Conservation (phyloP, 2,888 invertebrate species). For the Hydropsyche betteni region DNA sequence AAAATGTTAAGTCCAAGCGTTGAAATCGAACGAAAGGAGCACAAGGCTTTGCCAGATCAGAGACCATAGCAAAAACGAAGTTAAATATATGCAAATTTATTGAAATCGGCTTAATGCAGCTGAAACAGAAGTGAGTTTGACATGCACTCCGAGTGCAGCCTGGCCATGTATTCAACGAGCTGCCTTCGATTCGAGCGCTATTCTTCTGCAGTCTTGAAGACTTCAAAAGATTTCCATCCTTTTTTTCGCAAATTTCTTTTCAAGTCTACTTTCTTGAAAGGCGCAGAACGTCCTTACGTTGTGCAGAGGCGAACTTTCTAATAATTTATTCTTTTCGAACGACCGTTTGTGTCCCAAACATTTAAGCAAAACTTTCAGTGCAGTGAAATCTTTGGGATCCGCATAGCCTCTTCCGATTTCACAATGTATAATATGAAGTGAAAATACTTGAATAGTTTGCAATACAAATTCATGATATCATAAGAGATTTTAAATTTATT, state of each 20-base stretch:
- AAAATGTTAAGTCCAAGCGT: neutral
- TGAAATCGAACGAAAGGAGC: neutral
- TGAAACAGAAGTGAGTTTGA: constrained; percentile 34
- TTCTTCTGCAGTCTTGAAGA: neutral
- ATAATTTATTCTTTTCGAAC: constrained; percentile 9
- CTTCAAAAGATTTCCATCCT: neutral
- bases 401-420: too few species aligned
- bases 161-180: constrained; percentile 4
- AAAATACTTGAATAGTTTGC: too few species aligned
- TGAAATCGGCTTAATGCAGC: constrained; percentile 38
- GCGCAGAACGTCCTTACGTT: neutral
- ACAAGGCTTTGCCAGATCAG: neutral
- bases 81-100: constrained; percentile 40
- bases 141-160: constrained; percentile 33
- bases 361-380: neutral
- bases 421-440: too few species aligned
- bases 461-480: too few species aligned
- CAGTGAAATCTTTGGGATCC: too few species aligned
- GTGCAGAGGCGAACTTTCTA: neutral
- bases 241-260: neutral
- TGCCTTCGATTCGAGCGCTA: neutral
- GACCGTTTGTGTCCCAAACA: constrained; percentile 25
- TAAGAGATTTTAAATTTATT: too few species aligned
- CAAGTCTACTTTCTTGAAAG: neutral
- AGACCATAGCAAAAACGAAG: neutral